These are phyloP conservation scores for Miltochrista miniata DNA, from an alignment of 2,888 invertebrate genomes.

Conservation along the genomic window DNA sequence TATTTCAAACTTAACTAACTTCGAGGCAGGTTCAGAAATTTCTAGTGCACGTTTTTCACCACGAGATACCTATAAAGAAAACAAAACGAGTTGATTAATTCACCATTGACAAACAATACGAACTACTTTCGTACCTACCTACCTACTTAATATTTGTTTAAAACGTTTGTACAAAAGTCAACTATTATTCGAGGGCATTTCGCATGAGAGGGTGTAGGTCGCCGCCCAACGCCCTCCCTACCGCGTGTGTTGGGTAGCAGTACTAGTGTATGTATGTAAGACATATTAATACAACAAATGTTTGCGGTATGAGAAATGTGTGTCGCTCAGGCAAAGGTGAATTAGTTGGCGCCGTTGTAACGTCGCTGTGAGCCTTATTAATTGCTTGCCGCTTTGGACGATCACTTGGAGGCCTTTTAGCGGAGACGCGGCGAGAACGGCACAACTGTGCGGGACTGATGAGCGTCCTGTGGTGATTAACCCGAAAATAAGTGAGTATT, in stretches of 20 bases:
- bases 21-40: too few relatives aligned
- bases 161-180: constrained; percentile 18
- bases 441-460: constrained; percentile 2
- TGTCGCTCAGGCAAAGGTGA: constrained; percentile 30
- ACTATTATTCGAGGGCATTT: constrained; percentile 2
- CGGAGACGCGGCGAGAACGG: constrained; percentile 27
- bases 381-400: constrained; percentile 39
- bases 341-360: constrained; percentile 37
- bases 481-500: constrained; percentile 1
- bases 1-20: too few relatives aligned
- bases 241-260: neutral
- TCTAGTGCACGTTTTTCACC: too few relatives aligned
- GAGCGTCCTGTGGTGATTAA: neutral
- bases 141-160: constrained; percentile 10
- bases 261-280: constrained; percentile 31
- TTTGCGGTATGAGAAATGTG: constrained; percentile 30
- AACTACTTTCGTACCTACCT: constrained; percentile 10
- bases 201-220: constrained; percentile 7
- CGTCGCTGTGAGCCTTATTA: constrained; percentile 31
- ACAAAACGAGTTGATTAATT: neutral
- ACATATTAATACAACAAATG: constrained; percentile 31
- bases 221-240: constrained; percentile 11
- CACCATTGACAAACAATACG: neutral
- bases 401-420: constrained; percentile 21
- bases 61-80: too few relatives aligned